Base-by-base conservation (phyloP, 2,113 vertebrate species). In the Neomonachus schauinslandi region DNA sequence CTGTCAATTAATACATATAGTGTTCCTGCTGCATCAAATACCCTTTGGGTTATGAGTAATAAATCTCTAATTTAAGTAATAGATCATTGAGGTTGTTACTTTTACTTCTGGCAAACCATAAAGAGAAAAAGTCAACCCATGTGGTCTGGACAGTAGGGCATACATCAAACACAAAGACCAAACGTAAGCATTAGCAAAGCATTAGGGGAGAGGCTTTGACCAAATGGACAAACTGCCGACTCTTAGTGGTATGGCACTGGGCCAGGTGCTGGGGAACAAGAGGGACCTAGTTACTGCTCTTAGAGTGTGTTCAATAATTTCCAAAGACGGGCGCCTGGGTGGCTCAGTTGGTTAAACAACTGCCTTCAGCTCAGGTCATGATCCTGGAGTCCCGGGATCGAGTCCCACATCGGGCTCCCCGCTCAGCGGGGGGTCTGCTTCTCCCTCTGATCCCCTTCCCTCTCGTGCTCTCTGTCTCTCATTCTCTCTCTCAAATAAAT, bases 31-130 rank as follows among this genome's bases (percentile, higher is more conserved):
- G 80, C 15, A 77, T 19, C 51, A 49, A 46, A 42, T 31, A 71
- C 2, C 10, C 39, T 95, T 90, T 84, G 7, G 19, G 14, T 74
- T 92, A 57, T 76, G 59, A 94, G 59, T 65, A 80, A 59, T 85
- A 81, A 42, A 74, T 90, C 42, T 93, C 84, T 90, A 39, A 59
- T 49, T 69, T n/a, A 74, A 94, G n/a, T 42, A 90, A 82, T 21
- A 74, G 39, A 33, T 82, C 72, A 4, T 7, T 82, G 46, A n/a
- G 51, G 6, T 82, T 77, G 24, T 89, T 89, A 63, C 55, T 92
- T 91, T 93, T 59, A 61, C 22, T 69, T 84, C 39, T 80, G 86
- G 53, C 14, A 59, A 89, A n/a, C 42, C 80, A 28, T 33, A 18
- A 71, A 61, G 80, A 88, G 42, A 55, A 49, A 94, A 46, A 82